phyloP scores from a whole-genome alignment of 2,797 vertebrate species.

The Thalassophryne amazonica region DNA sequence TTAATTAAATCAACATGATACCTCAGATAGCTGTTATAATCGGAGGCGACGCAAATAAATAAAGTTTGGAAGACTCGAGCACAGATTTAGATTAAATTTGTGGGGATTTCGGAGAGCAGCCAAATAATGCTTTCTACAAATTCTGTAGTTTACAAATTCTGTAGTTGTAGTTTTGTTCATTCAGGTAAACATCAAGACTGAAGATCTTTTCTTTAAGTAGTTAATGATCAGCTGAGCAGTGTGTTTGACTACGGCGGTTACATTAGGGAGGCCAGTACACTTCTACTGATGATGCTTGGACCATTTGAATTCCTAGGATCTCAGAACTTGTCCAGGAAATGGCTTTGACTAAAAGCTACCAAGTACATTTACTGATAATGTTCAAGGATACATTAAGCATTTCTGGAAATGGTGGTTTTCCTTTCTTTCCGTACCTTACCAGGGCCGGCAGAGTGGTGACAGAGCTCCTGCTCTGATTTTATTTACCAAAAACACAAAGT shows the following conservation, averaged over 20 bases:
- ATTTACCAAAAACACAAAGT: not conserved
- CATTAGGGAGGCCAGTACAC: constrained; percentile 25
- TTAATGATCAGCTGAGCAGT: constrained; percentile 20
- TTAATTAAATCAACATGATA: too few relatives aligned
- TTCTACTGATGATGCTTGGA: constrained; percentile 39
- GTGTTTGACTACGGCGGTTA: constrained; percentile 29
- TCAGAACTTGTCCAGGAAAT: constrained; percentile 32
- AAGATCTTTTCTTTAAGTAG: too few relatives aligned
- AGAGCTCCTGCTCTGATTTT: not conserved
- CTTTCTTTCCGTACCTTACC: not conserved
- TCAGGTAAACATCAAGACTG: constrained; percentile 12
- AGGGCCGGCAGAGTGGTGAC: not conserved
- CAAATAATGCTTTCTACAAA: not conserved
- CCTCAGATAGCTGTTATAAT: constrained; percentile 39
- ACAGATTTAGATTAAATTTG: too few relatives aligned
- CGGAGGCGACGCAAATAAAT: too few relatives aligned
- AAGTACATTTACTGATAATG: constrained; percentile 39
- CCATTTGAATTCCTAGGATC: constrained; percentile 39
- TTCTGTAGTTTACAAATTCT: not conserved
- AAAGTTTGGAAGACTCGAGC: too few relatives aligned
- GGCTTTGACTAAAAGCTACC: constrained; percentile 32
- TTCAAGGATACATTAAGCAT: not conserved
- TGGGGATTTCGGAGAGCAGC: too few relatives aligned
- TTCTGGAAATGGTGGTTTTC: constrained; percentile 30
- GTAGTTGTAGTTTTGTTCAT: constrained; percentile 1